These are phyloP conservation scores for Bucco capensis DNA, from an alignment of 2,113 vertebrate genomes.

Conservation along the genomic window DNA sequence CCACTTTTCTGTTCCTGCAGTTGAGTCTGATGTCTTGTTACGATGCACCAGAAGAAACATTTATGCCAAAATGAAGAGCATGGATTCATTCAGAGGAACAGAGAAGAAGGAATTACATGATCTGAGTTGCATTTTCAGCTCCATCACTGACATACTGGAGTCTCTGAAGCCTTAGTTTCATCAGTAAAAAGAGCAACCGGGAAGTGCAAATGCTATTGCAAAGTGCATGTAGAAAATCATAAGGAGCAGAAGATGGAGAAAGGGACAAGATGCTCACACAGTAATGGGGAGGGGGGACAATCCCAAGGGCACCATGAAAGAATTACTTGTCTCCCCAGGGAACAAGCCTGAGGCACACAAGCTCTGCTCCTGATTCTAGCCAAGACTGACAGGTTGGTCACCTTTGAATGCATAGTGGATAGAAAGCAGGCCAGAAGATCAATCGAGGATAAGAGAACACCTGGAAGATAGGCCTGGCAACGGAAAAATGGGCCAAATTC, in stretches of 20 bases:
- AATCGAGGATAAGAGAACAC: conserved; percentile 21
- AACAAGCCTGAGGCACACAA: neutral
- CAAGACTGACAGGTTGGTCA: conserved; percentile 10
- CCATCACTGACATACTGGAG: neutral
- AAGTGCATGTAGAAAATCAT: rapidly evolving
- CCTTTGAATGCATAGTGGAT: neutral
- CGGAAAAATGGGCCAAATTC: conserved; percentile 22
- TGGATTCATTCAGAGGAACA: neutral
- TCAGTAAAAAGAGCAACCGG: neutral
- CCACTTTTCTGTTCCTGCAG: neutral
- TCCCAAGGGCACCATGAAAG: neutral
- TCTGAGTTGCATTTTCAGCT: neutral
- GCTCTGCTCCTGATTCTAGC: neutral
- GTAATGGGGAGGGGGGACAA: neutral
- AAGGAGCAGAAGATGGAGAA: neutral
- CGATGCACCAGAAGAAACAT: neutral
- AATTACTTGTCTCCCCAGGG: neutral
- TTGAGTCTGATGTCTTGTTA: neutral
- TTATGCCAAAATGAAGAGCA: neutral
- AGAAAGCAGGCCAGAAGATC: conserved; percentile 42
- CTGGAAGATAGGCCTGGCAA: neutral
- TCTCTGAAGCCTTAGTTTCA: neutral
- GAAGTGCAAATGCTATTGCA: neutral
- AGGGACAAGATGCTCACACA: neutral
- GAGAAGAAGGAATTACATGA: neutral